These are phyloP conservation scores for Catamblyrhynchus diadema DNA, from an alignment of 2,797 vertebrate species.

Conservation along the genomic window DNA sequence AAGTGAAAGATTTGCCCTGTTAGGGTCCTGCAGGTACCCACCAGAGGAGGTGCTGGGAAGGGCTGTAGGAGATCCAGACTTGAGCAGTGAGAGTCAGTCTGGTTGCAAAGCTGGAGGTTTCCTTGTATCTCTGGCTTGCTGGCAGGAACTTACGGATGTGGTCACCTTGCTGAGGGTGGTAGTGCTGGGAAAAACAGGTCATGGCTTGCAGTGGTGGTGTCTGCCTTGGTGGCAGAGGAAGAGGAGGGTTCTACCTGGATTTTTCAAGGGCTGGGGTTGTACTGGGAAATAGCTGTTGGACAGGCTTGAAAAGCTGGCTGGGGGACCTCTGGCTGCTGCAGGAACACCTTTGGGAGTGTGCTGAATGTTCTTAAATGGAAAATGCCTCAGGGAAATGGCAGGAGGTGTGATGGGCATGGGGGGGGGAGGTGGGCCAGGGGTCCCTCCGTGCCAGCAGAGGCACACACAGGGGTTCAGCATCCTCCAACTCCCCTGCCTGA, in stretches of 20 bases:
- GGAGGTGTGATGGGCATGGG: neutral
- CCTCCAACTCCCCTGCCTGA: neutral
- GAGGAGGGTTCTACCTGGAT: neutral
- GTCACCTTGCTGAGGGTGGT: neutral
- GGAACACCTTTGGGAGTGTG: neutral
- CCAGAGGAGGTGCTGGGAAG: neutral
- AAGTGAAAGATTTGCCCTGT: neutral
- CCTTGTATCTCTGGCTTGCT: neutral
- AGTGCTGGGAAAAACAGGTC: neutral
- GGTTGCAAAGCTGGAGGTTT: neutral
- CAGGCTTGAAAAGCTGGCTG: neutral
- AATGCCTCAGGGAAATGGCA: neutral
- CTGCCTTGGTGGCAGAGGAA: neutral
- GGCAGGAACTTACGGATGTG: fast-evolving
- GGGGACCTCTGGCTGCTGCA: neutral
- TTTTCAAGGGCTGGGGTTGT: neutral
- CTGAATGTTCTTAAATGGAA: neutral
- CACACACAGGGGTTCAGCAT: neutral
- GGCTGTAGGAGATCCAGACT: neutral
- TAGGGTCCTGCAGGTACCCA: neutral
- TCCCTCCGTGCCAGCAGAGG: fast-evolving
- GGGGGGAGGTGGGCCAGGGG: neutral
- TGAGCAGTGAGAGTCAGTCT: neutral
- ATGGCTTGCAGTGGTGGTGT: neutral
- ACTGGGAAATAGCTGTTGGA: neutral